phyloP scores from a whole-genome alignment of 2,888 invertebrate genomes.

The Silvanus unidentatus region DNA sequence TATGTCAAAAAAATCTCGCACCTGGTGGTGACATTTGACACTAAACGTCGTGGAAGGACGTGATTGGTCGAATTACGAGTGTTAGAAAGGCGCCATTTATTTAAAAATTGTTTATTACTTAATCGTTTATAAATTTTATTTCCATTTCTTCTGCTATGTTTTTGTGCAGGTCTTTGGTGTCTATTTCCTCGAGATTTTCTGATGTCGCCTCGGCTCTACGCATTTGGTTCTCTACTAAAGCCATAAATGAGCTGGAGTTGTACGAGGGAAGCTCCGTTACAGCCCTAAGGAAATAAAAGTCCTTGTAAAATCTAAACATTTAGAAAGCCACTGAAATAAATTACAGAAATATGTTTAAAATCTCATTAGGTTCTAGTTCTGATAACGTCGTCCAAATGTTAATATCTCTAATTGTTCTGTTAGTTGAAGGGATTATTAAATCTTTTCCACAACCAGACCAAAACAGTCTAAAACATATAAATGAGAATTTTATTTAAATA shows the following conservation, averaged over 20 bases:
- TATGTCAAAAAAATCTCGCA: slow-evolving; percentile 7
- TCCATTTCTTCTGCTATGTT: slow-evolving; percentile 16
- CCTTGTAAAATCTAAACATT: not conserved
- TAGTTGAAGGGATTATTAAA: slow-evolving; percentile 26
- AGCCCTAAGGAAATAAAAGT: not conserved
- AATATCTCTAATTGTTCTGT: slow-evolving; percentile 48
- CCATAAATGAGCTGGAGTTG: slow-evolving; percentile 54
- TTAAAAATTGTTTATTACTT: too few species aligned
- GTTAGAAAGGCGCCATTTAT: slow-evolving; percentile 9
- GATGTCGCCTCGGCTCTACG: too few species aligned
- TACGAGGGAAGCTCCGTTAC: too few species aligned
- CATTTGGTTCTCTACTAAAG: slow-evolving; percentile 56
- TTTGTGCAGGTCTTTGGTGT: slow-evolving; percentile 7
- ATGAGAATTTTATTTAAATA: slow-evolving; percentile 7
- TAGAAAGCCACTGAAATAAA: too few species aligned
- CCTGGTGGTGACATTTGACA: slow-evolving; percentile 15
- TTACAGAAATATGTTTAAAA: slow-evolving; percentile 58
- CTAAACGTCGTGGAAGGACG: slow-evolving; percentile 21
- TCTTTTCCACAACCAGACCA: slow-evolving; percentile 63
- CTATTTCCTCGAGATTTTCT: too few species aligned
- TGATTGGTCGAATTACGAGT: slow-evolving; percentile 17
- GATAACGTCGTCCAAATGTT: slow-evolving; percentile 69
- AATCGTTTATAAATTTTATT: slow-evolving; percentile 2
- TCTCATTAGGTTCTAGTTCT: slow-evolving; percentile 58
- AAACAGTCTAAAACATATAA: slow-evolving; percentile 53